Evolutionary conservation across 1,140 invertebrate species (phyloP).

Genomic region (Drosophila athabasca): DNA sequence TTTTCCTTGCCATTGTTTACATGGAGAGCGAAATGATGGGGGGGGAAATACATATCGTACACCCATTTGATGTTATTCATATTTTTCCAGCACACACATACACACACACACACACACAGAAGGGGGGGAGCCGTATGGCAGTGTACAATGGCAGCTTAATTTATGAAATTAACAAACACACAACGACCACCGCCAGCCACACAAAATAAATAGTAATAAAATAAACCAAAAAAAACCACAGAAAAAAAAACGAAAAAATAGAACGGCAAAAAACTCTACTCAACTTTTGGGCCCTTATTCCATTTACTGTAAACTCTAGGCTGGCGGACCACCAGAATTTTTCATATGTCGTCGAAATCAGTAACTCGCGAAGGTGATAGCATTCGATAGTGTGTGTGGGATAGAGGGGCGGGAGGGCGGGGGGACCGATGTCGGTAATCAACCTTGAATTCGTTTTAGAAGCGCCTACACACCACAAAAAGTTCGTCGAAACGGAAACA

Average conservation of each 20-base stretch:
- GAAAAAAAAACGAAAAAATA: slow-evolving; percentile 11
- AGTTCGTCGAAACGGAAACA: slow-evolving; percentile 27
- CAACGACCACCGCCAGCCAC: slow-evolving; percentile 34
- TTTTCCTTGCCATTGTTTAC: slow-evolving; percentile 33
- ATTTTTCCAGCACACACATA: slow-evolving; percentile 21
- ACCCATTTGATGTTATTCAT: slow-evolving; percentile 31
- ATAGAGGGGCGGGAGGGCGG: slow-evolving; percentile 21
- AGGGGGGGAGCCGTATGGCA: slow-evolving; percentile 8
- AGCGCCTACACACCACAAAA: slow-evolving; percentile 34
- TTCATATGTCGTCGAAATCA: slow-evolving; percentile 71
- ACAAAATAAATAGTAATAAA: slow-evolving; percentile 69
- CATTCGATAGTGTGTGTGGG: slow-evolving; percentile 37
- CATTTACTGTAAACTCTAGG: slow-evolving; percentile 41
- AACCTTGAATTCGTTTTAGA: slow-evolving; percentile 78
- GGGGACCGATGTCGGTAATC: slow-evolving; percentile 62
- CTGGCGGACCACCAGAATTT: slow-evolving; percentile 53
- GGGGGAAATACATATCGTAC: slow-evolving; percentile 18
- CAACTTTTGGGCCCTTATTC: slow-evolving; percentile 52
- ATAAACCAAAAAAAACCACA: slow-evolving; percentile 38
- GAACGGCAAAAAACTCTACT: slow-evolving; percentile 16
- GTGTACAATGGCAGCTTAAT: slow-evolving; percentile 58
- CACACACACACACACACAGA: slow-evolving; percentile 11
- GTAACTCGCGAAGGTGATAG: slow-evolving; percentile 51
- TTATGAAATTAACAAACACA: slow-evolving; percentile 77
- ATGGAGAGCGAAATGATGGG: slow-evolving; percentile 36